Conservation (phyloP, 2,888 invertebrate species). For the Lithophane leautieri region DNA sequence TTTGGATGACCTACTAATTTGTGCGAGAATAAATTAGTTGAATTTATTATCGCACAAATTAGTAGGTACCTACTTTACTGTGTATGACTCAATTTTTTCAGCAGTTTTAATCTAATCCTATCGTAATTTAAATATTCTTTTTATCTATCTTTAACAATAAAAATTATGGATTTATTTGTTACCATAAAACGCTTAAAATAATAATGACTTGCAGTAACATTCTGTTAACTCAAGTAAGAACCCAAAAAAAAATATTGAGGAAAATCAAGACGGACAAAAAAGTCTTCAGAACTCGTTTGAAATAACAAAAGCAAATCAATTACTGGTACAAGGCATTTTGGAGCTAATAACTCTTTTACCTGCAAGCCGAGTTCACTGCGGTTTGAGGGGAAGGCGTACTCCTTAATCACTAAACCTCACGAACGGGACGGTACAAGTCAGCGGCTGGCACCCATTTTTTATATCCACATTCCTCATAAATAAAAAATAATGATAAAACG, state of each 20-base stretch:
- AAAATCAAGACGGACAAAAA: conserved; percentile 40
- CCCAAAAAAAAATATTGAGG: conserved; percentile 12
- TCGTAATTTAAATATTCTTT: too few relatives aligned
- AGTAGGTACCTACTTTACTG: neutral
- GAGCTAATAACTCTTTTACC: conserved; percentile 68
- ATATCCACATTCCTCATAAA: conserved; percentile 59
- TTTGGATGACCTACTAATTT: too few relatives aligned
- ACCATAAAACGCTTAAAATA: neutral
- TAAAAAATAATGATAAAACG: conserved; percentile 55
- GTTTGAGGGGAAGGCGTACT: conserved; percentile 56
- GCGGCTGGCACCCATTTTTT: conserved; percentile 62
- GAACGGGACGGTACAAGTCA: conserved; percentile 61
- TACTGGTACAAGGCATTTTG: conserved; percentile 57
- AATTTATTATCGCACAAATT: neutral
- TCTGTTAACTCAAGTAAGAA: neutral
- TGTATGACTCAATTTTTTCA: too few relatives aligned
- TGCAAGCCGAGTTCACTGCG: conserved; percentile 57
- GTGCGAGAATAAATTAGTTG: too few relatives aligned
- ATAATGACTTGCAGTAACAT: neutral
- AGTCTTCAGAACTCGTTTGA: conserved; percentile 49
- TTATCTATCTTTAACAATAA: neutral
- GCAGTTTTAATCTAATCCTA: too few relatives aligned
- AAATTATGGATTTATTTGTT: neutral
- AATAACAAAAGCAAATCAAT: conserved; percentile 66
- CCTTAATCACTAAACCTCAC: conserved; percentile 79